A percentile compares a stretch with the other conserved stretches of the same genome.
These are phyloP conservation scores for Eublepharis macularius DNA, from an alignment of 2,113 vertebrate species.

Conservation along the genomic window DNA sequence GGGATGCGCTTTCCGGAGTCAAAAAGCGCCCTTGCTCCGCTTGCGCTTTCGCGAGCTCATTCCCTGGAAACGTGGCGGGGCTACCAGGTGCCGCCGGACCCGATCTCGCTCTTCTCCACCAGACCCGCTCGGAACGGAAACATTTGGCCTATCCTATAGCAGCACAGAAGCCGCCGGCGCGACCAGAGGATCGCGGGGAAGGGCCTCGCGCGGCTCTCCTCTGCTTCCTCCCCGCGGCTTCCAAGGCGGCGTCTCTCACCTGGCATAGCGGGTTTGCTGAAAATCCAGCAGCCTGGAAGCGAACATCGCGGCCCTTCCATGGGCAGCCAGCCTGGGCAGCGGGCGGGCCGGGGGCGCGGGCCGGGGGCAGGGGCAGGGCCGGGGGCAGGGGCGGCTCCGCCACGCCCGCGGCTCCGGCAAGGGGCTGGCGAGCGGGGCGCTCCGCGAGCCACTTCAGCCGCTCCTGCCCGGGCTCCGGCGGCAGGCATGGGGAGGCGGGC, in stretches of 20 bases:
- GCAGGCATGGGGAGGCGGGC: neutral
- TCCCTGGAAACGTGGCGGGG: too few relatives aligned
- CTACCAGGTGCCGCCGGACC: too few relatives aligned
- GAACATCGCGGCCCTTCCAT: constrained; percentile 75
- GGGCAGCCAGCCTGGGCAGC: constrained; percentile 35
- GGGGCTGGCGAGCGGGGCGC: neutral
- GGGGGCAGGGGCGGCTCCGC: neutral
- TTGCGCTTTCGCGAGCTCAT: too few relatives aligned
- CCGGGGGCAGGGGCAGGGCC: neutral
- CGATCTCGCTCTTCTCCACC: too few relatives aligned
- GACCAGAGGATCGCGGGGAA: too few relatives aligned
- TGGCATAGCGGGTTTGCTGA: constrained; percentile 88
- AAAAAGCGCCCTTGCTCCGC: too few relatives aligned
- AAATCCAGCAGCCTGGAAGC: constrained; percentile 82
- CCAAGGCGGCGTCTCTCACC: constrained; percentile 83
- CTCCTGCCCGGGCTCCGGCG: neutral
- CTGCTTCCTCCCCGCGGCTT: too few relatives aligned
- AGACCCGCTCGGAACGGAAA: too few relatives aligned
- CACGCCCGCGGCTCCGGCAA: constrained; percentile 26
- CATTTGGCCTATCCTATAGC: too few relatives aligned
- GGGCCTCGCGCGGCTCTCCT: too few relatives aligned
- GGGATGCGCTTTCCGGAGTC: too few relatives aligned
- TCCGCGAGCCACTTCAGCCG: constrained; percentile 32
- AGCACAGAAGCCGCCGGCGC: too few relatives aligned
- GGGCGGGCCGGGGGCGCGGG: neutral